A percentile compares a stretch with the other conserved stretches of the same genome.
Conservation (phyloP, 2,888 invertebrate genomes). For the Pollenia griseotomentosa region DNA sequence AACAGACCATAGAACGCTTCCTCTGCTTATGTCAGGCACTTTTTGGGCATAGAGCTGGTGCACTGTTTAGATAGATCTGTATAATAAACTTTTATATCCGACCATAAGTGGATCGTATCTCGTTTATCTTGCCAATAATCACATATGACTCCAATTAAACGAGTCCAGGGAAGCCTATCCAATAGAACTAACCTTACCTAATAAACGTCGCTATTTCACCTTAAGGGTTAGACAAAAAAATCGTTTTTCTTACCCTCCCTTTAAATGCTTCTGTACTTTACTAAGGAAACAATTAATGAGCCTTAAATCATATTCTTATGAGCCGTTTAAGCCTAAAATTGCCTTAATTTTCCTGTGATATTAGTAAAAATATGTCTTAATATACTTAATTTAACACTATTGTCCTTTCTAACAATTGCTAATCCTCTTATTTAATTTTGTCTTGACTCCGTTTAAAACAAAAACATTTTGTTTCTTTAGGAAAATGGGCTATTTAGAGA, state of each 20-base stretch:
- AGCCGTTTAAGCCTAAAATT: conserved; percentile 8
- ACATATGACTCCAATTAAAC: too few species aligned
- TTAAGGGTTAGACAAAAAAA: too few species aligned
- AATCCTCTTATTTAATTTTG: neutral
- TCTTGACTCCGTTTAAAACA: neutral
- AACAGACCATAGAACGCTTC: too few species aligned
- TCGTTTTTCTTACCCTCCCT: neutral
- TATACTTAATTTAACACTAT: conserved; percentile 4
- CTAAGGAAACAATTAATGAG: neutral
- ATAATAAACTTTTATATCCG: too few species aligned
- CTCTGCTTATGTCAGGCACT: too few species aligned
- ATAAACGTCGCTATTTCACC: too few species aligned
- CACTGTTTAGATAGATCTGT: too few species aligned
- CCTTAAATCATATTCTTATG: conserved; percentile 29
- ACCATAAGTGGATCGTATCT: too few species aligned
- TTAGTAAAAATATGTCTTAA: conserved; percentile 34
- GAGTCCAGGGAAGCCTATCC: too few species aligned
- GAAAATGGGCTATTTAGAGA: neutral
- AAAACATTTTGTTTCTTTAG: neutral
- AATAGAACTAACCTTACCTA: too few species aligned
- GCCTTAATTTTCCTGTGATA: conserved; percentile 31
- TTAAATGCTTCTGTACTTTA: neutral
- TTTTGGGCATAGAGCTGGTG: too few species aligned
- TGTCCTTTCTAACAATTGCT: neutral
- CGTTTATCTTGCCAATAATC: too few species aligned